Conservation (phyloP, 2,113 vertebrate species). For the Channa maculata region DNA sequence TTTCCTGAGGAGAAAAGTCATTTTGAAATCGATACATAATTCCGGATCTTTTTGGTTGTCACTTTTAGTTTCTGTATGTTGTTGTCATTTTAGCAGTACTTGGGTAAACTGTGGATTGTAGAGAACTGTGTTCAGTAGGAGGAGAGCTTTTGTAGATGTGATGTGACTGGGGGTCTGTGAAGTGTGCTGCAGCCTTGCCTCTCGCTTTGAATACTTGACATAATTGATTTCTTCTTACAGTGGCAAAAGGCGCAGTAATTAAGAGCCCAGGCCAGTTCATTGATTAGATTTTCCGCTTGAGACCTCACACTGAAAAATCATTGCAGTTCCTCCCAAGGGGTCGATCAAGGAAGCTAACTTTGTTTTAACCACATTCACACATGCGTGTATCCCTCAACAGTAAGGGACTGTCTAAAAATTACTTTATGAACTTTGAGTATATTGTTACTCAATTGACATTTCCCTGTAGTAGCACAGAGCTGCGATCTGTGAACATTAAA, state of each 20-base stretch:
- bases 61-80: conserved; percentile 9
- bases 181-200: conserved; percentile 56
- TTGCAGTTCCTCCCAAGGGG: conserved; percentile 83
- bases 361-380: conserved; percentile 66
- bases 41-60: too few species aligned
- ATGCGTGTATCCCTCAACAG: conserved; percentile 14
- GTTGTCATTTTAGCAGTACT: conserved; percentile 21
- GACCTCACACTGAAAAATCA: conserved; percentile 85
- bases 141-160: conserved; percentile 41
- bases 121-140: background rate
- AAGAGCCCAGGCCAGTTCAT: conserved; percentile 89
- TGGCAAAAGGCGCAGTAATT: conserved; percentile 88
- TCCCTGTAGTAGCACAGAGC: too few species aligned
- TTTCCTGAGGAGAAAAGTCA: too few species aligned
- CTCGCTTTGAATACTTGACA: conserved; percentile 81
- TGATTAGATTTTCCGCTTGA: conserved; percentile 85
- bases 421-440: too few species aligned
- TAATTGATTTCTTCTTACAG: conserved; percentile 90
- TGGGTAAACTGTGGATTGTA: background rate
- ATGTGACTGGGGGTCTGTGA: conserved; percentile 34
- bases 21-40: background rate
- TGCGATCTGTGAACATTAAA: too few species aligned
- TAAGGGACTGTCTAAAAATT: background rate
- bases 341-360: conserved; percentile 79
- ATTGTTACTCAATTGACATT: too few species aligned